Base-by-base conservation (phyloP, 2,888 invertebrate genomes). In the Cantharis rufa region DNA sequence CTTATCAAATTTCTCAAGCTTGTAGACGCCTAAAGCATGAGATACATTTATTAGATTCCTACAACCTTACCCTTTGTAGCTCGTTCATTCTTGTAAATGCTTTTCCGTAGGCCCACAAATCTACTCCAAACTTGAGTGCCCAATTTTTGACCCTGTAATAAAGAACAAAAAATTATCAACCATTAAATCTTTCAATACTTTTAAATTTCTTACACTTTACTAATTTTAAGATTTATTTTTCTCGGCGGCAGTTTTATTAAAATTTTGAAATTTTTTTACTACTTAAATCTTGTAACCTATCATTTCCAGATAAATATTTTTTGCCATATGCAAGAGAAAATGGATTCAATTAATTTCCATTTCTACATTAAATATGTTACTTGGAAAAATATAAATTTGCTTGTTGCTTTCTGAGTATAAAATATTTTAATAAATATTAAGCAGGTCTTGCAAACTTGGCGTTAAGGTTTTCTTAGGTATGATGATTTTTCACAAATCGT, bases 101-200 rank as follows among this genome's bases (percentile, higher is more conserved):
- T 86, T 93, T 91, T 79, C 96, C 95, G 84, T 95, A 96, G 89
- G 95, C 95, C 96, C 96, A 96, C 81, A 96, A 90, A 89, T 96
- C 95, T 81, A 95, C 95, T 83, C 96, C 96, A 86, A 96, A 96
- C 89, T 95, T 95, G 80, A 96, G 89, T 81, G 96, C 96, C 96
- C 96, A 96, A 88, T 96, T 96, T 88, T 95, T 94, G 82, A 96
- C 96, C 91, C 96, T 96, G 92, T 77, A 93, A 93, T 86, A 15
- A 48, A 72, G 27, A 66, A 28, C 63, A 69, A 24, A 69, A 24
- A 70, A 48, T 48, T 48, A 48, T 48, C 48, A 48, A n/a, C 48
- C n/a, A 48, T 48, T 48, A 48, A 48, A 48, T 48, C 48, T 48
- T 48, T 48, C 48, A 48, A 48, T 48, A 48, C 7, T 48, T 48